A percentile compares a stretch with the other conserved stretches of the same genome.
Conservation (phyloP, 2,888 invertebrate species). For the Terebella lapidaria region DNA sequence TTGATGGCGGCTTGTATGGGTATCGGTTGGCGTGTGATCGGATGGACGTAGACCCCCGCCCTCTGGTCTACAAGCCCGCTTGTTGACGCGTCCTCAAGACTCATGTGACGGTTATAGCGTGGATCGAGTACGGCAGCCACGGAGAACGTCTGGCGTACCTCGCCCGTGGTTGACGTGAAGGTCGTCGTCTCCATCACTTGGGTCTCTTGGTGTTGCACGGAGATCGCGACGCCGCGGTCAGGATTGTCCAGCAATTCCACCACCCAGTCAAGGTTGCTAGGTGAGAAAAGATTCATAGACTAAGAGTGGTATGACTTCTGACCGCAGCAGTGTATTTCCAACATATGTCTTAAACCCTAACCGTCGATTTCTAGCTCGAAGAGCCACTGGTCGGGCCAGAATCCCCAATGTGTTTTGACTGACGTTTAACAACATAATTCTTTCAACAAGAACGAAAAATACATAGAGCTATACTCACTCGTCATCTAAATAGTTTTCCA, state of each 20-base stretch:
- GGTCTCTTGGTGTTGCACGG: neutral
- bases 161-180: neutral
- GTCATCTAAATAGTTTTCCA: neutral
- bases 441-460: neutral
- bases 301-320: neutral
- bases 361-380: no score
- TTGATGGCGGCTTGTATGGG: constrained; percentile 11
- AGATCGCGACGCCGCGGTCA: neutral
- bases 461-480: neutral
- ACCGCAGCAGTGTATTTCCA: neutral
- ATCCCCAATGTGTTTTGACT: no score
- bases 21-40: neutral
- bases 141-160: constrained; percentile 5
- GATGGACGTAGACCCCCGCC: constrained; percentile 4
- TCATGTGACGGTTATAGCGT: neutral
- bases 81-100: constrained; percentile 10
- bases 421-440: neutral
- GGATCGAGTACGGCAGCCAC: constrained; percentile 5
- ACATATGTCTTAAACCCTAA: neutral
- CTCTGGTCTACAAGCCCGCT: constrained; percentile 2
- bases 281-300: no score
- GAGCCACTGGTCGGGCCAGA: no score
- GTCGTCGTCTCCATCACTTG: neutral
- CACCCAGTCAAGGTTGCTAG: neutral
- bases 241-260: neutral